phyloP scores from a whole-genome alignment of 2,888 invertebrate species.

The Drosophila ustulata region DNA sequence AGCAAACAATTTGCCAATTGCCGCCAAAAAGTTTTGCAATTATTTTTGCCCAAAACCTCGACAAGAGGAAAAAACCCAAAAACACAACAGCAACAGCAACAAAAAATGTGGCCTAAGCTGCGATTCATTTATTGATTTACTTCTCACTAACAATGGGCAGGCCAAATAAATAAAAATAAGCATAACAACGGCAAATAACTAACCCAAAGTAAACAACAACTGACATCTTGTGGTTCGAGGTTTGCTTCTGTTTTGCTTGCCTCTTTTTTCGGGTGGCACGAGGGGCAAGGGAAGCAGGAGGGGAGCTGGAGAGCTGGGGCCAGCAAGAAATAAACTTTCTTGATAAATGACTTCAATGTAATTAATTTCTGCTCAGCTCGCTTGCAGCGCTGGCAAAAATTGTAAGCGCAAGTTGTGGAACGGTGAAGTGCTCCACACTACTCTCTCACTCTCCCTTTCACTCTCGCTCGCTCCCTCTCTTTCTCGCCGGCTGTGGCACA shows the following conservation, averaged over 20 bases:
- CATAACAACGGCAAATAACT: constrained; percentile 67
- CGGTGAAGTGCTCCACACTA: constrained; percentile 9
- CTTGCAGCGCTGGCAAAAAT: constrained; percentile 67
- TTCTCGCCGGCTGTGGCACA: not conserved
- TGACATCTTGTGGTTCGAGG: constrained; percentile 69
- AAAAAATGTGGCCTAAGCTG: constrained; percentile 56
- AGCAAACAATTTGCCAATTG: constrained; percentile 75
- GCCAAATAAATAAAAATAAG: constrained; percentile 73
- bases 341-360: constrained; percentile 81
- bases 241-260: constrained; percentile 36
- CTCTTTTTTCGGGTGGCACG: constrained; percentile 3
- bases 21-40: constrained; percentile 75
- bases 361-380: constrained; percentile 78
- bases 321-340: constrained; percentile 80
- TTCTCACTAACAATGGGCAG: constrained; percentile 67
- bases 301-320: constrained; percentile 5
- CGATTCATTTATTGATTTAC: constrained; percentile 76
- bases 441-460: not conserved
- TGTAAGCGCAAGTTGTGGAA: constrained; percentile 49
- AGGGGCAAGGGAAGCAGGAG: not conserved
- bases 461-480: not conserved
- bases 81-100: constrained; percentile 12
- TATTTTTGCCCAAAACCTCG: constrained; percentile 58
- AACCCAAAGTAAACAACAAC: constrained; percentile 77
- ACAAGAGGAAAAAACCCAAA: constrained; percentile 12